A percentile compares a stretch with the other conserved stretches of the same genome.
These are phyloP conservation scores for Alosa sapidissima DNA, from an alignment of 2,797 vertebrate genomes.

Conservation along the genomic window DNA sequence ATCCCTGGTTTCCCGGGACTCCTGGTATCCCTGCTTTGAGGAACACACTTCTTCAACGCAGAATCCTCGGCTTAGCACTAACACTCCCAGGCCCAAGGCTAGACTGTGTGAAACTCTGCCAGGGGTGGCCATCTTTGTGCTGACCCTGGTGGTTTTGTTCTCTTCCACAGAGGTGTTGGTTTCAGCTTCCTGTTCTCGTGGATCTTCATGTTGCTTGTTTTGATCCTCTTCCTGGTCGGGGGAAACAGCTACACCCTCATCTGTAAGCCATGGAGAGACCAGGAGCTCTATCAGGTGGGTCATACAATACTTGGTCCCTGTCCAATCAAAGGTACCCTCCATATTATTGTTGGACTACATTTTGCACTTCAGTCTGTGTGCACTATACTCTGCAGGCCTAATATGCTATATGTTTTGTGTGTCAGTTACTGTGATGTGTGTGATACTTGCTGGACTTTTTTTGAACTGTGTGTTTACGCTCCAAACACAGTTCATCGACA, in stretches of 20 bases:
- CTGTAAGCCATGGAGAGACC: conserved; percentile 76
- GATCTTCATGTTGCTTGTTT: conserved; percentile 84
- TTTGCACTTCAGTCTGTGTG: not conserved
- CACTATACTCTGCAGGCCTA: not conserved
- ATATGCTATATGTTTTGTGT: not conserved
- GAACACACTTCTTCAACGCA: not conserved
- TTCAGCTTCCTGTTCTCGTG: conserved; percentile 88
- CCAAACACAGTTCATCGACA: conserved; percentile 76
- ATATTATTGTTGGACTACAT: not conserved
- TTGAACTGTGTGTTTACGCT: not conserved
- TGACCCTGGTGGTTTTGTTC: conserved; percentile 22
- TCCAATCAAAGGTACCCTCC: not conserved
- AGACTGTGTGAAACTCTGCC: not conserved
- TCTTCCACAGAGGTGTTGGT: conserved; percentile 75
- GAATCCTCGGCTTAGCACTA: not conserved
- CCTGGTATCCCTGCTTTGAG: not conserved
- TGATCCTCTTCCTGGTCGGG: conserved; percentile 77
- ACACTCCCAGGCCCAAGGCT: not conserved
- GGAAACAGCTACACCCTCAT: conserved; percentile 78
- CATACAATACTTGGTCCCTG: not conserved
- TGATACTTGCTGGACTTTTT: not conserved
- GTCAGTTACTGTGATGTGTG: too few species aligned
- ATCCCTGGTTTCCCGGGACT: not conserved
- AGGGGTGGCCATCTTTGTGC: not conserved
- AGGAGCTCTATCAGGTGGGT: conserved; percentile 80